Percentiles rank a stretch among this genome's conserved stretches.
Evolutionary conservation across 2,113 vertebrate species (phyloP).

Genomic region (Sturnira hondurensis): DNA sequence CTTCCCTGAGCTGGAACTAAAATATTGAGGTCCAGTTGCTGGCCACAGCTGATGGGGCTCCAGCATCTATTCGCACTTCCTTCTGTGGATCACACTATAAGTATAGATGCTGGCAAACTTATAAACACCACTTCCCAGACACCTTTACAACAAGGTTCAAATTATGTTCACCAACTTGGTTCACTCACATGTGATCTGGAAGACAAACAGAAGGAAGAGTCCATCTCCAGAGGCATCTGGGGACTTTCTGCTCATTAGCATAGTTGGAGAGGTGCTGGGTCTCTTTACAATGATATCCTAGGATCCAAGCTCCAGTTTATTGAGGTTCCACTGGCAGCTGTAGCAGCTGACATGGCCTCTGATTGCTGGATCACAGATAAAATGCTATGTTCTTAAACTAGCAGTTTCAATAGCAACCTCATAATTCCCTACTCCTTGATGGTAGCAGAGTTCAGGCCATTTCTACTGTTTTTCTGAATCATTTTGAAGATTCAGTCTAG

Average conservation of each 20-base stretch:
- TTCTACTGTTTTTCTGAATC: neutral
- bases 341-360: neutral
- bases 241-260: neutral
- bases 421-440: neutral
- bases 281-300: neutral
- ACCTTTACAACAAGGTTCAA: neutral
- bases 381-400: neutral
- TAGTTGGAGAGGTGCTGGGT: neutral
- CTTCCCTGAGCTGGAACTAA: neutral
- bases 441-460: neutral
- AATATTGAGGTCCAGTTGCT: neutral
- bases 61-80: neutral
- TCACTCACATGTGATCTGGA: neutral
- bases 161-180: neutral
- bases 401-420: neutral
- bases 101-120: neutral
- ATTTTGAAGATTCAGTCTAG: neutral
- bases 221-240: neutral
- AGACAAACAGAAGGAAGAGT: neutral
- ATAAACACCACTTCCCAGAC: neutral
- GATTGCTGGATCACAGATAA: neutral
- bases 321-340: neutral
- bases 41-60: neutral
- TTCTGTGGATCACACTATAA: neutral
- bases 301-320: neutral